Conservation (phyloP, 2,113 vertebrate genomes). For the Corythornis cristatus region DNA sequence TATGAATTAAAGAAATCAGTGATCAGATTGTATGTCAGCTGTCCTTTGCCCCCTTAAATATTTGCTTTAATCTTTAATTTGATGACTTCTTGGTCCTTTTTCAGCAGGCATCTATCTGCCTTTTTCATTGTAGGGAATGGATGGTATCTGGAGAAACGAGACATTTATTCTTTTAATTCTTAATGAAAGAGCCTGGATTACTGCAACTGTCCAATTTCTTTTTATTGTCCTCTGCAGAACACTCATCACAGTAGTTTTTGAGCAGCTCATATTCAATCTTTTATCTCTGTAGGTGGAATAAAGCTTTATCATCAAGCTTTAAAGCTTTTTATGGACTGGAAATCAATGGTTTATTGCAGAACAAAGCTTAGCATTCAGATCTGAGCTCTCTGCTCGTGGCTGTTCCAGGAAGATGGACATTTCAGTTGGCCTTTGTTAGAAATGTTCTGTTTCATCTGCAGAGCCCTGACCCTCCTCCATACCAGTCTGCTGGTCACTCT, state of each 20-base stretch:
- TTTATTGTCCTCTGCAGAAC: not conserved
- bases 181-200: not conserved
- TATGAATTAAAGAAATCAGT: not conserved
- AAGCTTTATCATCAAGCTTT: not conserved
- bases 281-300: not conserved
- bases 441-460: not conserved
- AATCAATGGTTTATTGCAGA: slow-evolving; percentile 35
- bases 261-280: not conserved
- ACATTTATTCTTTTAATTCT: not conserved
- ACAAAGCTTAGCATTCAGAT: not conserved
- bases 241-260: not conserved
- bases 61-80: not conserved
- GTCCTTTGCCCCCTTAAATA: not conserved
- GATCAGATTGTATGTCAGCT: not conserved
- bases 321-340: not conserved
- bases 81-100: not conserved
- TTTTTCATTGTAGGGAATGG: not conserved
- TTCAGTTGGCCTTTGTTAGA: not conserved
- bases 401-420: not conserved
- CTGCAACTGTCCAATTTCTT: not conserved
- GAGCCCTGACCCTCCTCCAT: not conserved
- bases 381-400: not conserved
- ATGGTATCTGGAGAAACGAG: not conserved
- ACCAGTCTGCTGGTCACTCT: not conserved
- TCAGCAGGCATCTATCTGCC: not conserved